Percentiles rank a stretch among this genome's conserved stretches.
phyloP scores from a whole-genome alignment of 2,113 vertebrate species.

The Myotis davidii region DNA sequence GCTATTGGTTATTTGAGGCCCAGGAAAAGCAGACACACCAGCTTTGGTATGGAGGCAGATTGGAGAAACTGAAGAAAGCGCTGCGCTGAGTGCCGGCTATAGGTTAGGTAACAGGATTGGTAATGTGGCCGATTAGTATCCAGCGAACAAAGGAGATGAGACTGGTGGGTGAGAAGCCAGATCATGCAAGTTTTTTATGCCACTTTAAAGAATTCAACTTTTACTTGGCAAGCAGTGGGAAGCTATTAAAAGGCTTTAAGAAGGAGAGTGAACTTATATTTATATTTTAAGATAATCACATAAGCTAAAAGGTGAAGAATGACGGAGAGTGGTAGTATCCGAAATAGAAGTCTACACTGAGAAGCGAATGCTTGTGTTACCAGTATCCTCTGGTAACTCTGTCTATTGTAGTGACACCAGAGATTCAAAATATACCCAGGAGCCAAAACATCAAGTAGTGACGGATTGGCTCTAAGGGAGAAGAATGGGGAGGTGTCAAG shows the following conservation, averaged over 20 bases:
- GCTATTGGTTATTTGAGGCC: neutral
- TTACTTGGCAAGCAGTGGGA: neutral
- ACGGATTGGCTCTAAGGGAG: neutral
- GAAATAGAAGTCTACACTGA: neutral
- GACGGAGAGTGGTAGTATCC: neutral
- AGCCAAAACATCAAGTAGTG: neutral
- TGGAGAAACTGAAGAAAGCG: neutral
- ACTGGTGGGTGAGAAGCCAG: neutral
- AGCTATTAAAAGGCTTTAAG: neutral
- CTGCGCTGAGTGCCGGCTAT: neutral
- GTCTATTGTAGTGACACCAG: neutral
- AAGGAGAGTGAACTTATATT: neutral
- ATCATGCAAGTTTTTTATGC: neutral
- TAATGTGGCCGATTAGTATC: fast-evolving
- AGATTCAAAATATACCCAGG: neutral
- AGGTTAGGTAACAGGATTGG: no score
- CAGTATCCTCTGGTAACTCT: neutral
- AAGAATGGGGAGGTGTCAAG: neutral
- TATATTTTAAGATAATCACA: slow-evolving; percentile 9
- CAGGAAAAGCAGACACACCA: neutral
- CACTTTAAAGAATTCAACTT: neutral
- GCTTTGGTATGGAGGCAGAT: neutral
- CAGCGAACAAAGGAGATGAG: neutral
- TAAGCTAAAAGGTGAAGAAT: neutral
- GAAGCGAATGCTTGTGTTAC: neutral